Evolutionary conservation across 2,888 invertebrate genomes (phyloP).

Genomic region (Cheilosia grossa): DNA sequence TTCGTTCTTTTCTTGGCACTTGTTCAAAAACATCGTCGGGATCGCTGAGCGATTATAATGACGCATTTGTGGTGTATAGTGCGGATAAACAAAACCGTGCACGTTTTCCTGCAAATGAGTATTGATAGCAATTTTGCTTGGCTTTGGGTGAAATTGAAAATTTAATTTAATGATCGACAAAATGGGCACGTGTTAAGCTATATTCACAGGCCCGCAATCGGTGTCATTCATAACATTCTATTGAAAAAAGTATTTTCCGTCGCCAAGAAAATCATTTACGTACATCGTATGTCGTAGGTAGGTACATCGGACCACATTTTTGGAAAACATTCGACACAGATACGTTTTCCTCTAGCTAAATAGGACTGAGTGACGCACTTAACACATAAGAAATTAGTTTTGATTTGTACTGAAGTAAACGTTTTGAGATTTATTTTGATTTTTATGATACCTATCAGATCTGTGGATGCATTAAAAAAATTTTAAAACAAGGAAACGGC

Average conservation of each 20-base stretch:
- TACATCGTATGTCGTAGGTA: background rate
- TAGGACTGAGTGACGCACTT: slow-evolving; percentile 43
- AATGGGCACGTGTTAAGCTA: slow-evolving; percentile 60
- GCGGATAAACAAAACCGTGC: slow-evolving; percentile 45
- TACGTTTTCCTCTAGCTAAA: slow-evolving; percentile 1
- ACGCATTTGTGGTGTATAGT: slow-evolving; percentile 59
- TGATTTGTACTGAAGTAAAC: slow-evolving; percentile 6
- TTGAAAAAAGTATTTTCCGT: background rate
- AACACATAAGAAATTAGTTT: slow-evolving; percentile 42
- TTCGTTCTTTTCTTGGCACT: slow-evolving; percentile 53
- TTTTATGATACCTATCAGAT: slow-evolving; percentile 41
- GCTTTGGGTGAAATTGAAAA: slow-evolving; percentile 11
- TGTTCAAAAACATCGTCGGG: slow-evolving; percentile 54
- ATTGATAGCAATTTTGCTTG: slow-evolving; percentile 24
- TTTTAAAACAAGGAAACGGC: background rate
- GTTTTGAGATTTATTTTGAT: slow-evolving; percentile 39
- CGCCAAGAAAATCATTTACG: background rate
- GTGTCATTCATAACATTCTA: slow-evolving; percentile 21
- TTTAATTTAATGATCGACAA: slow-evolving; percentile 40
- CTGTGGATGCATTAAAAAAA: slow-evolving; percentile 7
- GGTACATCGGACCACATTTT: slow-evolving; percentile 4
- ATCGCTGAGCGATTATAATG: too few species aligned
- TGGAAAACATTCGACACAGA: slow-evolving; percentile 7
- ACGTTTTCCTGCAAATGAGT: slow-evolving; percentile 53
- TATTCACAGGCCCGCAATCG: background rate